Percentiles rank a stretch among this genome's conserved stretches.
These are phyloP conservation scores for Melanaphis sacchari DNA, from an alignment of 1,140 invertebrate species.

Conservation along the genomic window DNA sequence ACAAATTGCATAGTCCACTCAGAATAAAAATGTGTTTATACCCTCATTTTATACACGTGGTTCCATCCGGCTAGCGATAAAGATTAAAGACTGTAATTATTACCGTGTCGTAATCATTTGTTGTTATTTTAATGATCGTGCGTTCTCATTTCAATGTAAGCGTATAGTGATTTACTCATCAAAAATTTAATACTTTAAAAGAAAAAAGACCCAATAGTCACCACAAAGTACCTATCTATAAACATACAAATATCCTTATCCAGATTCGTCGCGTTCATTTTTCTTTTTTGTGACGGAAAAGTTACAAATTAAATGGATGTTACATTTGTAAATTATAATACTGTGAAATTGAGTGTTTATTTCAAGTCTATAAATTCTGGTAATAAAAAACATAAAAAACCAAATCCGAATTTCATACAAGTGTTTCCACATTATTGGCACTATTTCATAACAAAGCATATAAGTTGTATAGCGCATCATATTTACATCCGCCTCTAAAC, in stretches of 20 bases:
- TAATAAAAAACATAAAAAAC: neutral
- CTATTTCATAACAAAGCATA: neutral
- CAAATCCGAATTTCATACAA: neutral
- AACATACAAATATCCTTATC: neutral
- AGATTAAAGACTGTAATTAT: neutral
- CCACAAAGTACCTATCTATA: neutral
- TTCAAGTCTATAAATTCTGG: no score
- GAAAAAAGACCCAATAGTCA: neutral
- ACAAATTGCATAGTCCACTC: neutral
- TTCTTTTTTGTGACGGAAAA: no score
- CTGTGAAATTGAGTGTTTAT: no score
- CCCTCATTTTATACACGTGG: neutral
- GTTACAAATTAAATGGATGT: no score
- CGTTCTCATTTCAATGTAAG: neutral
- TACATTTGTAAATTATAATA: no score
- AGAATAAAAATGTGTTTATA: neutral
- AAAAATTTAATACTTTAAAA: neutral
- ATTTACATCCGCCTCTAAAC: neutral
- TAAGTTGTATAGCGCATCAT: no score
- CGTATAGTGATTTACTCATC: neutral
- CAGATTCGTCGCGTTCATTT: neutral
- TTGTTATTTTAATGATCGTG: neutral
- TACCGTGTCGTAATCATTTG: neutral
- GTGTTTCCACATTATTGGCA: neutral
- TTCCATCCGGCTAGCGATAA: neutral